Evolutionary conservation across 2,888 invertebrate species (phyloP).

Genomic region (Elysia crispata): DNA sequence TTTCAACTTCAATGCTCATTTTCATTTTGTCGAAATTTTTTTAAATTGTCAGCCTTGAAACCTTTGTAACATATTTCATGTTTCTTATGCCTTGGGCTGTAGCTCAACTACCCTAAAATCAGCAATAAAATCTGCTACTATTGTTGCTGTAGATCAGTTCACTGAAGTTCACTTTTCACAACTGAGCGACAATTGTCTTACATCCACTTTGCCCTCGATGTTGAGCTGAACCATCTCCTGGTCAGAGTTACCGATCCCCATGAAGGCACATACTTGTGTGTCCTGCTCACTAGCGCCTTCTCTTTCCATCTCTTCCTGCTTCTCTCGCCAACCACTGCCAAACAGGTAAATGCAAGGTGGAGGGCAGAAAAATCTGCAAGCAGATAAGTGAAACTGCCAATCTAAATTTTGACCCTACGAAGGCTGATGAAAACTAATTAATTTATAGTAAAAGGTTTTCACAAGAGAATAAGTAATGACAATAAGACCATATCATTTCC

Average conservation of each 20-base stretch:
- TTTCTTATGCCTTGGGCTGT: no score
- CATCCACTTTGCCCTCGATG: constrained; percentile 90
- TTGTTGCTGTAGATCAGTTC: no score
- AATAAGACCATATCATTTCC: no score
- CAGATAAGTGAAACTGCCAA: not conserved
- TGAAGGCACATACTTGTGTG: constrained; percentile 94
- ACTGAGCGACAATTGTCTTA: not conserved
- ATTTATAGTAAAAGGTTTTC: not conserved
- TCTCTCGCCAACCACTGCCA: constrained; percentile 98
- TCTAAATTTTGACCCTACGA: not conserved
- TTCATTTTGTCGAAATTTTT: no score
- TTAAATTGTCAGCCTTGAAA: no score
- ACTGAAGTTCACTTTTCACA: no score
- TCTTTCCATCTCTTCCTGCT: constrained; percentile 90
- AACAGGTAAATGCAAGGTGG: constrained; percentile 99
- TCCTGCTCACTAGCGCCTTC: constrained; percentile 73
- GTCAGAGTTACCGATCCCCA: constrained; percentile 96
- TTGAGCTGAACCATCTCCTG: constrained; percentile 99
- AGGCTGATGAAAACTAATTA: not conserved
- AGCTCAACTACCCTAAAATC: no score
- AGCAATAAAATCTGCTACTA: no score
- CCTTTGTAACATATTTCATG: no score
- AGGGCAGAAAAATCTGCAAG: constrained; percentile 92
- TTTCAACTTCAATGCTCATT: no score
- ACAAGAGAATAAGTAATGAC: no score